Base-by-base conservation (phyloP, 2,888 invertebrate genomes). In the Halictus quadricinctus region DNA sequence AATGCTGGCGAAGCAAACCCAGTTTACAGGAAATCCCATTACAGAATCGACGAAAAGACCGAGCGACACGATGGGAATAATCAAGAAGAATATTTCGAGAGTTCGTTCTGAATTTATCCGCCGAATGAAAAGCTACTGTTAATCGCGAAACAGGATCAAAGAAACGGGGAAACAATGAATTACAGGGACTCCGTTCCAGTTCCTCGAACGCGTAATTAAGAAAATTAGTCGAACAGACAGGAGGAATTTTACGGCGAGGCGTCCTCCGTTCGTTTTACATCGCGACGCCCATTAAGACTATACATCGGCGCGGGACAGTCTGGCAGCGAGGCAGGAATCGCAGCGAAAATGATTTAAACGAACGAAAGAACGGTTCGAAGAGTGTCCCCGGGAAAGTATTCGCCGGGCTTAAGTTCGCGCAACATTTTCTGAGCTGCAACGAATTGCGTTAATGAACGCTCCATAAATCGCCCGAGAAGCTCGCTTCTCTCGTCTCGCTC, bases 381-480 rank as follows among this genome's bases (percentile, higher is more conserved):
- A 69, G 66, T 69, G 66, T 69, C 41, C 36, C 36, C 10, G 41
- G 8, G 66, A 36, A 69, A 69, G 21, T 36, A 69, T 72, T 48
- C 72, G 48, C 46, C 1, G 43, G 29, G 64, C 29, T 13, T 21
- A 77, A 29, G 70, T 70, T 70, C 41, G 18, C 50, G 41, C 36
- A 50, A 69, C 69, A 36, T 69, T 76, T 60, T 48, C 64, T 48
- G 25, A 21, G 25, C 77, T 41, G 69, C 70, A 54, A 70, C 77
- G 77, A 77, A 77, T 77, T 54, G 70, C 77, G 77, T 77, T 77
- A 77, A 77, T 54, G 77, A 77, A 77, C 75, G 75, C 58, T 69
- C 18, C 69, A 54, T 77, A 77, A 77, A 77, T 77, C 77, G 77
- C 25, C 69, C 29, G 43, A 72, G 29, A 70, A 72, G 66, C 64